These are phyloP conservation scores for Ctena decussata DNA, from an alignment of 2,888 invertebrate genomes.

Conservation along the genomic window DNA sequence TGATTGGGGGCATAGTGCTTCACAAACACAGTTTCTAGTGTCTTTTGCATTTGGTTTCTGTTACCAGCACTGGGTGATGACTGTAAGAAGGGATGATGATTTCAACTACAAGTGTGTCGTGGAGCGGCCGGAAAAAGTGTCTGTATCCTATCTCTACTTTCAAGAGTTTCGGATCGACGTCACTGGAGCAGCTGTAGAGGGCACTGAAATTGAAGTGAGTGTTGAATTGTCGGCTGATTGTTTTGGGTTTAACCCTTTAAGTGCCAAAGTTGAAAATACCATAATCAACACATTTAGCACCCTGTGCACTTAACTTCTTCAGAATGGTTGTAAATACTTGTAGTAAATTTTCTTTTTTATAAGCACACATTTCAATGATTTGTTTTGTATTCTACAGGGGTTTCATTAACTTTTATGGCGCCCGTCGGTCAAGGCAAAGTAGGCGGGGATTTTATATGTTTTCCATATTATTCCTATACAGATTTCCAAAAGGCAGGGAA, in stretches of 20 bases:
- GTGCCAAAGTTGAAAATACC: not conserved
- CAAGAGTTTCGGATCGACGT: conserved; percentile 21
- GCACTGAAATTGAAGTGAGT: conserved; percentile 17
- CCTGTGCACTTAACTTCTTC: no score
- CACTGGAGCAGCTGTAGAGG: conserved; percentile 15
- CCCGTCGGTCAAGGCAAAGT: no score
- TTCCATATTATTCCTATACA: no score
- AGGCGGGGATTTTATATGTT: no score
- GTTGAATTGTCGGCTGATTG: not conserved
- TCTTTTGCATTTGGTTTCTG: not conserved
- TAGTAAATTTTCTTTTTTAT: not conserved
- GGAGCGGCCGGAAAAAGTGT: not conserved
- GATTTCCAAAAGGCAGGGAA: no score
- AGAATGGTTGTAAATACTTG: not conserved
- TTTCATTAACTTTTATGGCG: no score
- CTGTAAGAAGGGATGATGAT: conserved; percentile 13
- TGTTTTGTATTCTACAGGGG: not conserved
- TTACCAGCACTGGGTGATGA: conserved; percentile 19
- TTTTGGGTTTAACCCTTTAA: not conserved
- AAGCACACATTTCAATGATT: not conserved
- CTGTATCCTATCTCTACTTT: conserved; percentile 30
- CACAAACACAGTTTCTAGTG: no score
- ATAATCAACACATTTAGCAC: no score
- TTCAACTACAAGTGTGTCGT: conserved; percentile 24
- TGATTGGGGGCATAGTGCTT: no score